Evolutionary conservation across 2,888 invertebrate species (phyloP), one percentile per base, ranked within the genome.

Genomic region (Cetonia aurata): DNA sequence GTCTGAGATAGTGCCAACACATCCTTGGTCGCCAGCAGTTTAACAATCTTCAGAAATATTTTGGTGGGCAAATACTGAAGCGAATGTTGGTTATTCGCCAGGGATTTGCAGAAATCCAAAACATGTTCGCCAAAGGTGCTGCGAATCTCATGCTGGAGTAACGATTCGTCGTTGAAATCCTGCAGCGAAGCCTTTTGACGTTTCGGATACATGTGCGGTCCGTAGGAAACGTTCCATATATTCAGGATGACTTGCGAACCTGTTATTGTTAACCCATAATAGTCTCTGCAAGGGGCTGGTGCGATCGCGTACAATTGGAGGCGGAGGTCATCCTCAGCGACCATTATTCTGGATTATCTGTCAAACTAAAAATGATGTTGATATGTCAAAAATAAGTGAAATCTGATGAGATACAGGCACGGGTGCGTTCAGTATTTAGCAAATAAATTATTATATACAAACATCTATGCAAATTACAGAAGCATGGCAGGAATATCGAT

Each of bases 221-320:
- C 80, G 66, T 76, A 76, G 6, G 79, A 75, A 67, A 80, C 75
- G 62, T 78, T 78, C 81, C 81, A 81, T 33, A 77, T 75, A 67
- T 80, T 79, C 59, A 80, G 67, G 56, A 77, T 76, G 15, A 80
- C 72, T 80, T 80, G 74, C 17, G 71, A 71, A 62, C 77, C 74
- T 10, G 78, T 77, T 12, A 83, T 78, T 19, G 80, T 81, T 37
- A 84, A 74, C n/a, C 81, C 83, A 74, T 82, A 81, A 71, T 83
- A 83, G 76, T 83, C 83, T 44, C 83, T 75, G 65, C 77, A 79
- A 1, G 81, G 82, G 6, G 82, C 80, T 8, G 76, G 75, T 13
- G 81, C 79, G 66, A 80, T 77, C 3, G 81, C 77, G 70, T 81
- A 83, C n/a, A 83, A 70, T 72, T 82, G 83, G 69, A 83, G 73